Percentiles rank a stretch among this genome's conserved stretches.
Conservation (phyloP, 1,140 invertebrate genomes). For the Drosophila guanche region DNA sequence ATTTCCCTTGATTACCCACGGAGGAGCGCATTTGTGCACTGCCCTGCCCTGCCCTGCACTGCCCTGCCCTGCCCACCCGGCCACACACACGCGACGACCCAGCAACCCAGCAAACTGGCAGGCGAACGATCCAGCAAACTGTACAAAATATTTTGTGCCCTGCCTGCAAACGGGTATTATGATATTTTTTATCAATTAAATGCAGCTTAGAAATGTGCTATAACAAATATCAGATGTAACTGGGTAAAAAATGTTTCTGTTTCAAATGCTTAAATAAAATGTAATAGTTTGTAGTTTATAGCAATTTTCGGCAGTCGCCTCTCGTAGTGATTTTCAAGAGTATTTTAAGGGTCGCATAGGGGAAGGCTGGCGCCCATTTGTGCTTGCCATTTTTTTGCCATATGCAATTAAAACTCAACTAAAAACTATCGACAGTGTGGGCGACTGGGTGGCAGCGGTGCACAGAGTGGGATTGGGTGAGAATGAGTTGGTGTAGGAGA, state of each 20-base stretch:
- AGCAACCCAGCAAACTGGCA: neutral
- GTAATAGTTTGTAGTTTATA: no score
- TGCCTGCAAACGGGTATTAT: no score
- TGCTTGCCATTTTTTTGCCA: neutral
- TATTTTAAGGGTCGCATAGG: no score
- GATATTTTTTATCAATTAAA: no score
- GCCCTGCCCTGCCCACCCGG: neutral
- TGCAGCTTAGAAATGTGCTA: no score
- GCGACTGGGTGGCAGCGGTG: no score
- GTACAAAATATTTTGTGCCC: conserved; percentile 16
- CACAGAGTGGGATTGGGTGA: conserved; percentile 43
- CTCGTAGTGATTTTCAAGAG: no score
- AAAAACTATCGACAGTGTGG: conserved; percentile 13
- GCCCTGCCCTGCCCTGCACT: neutral
- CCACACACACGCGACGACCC: conserved; percentile 5
- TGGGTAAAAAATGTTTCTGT: no score
- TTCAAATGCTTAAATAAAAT: no score
- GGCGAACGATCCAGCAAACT: conserved; percentile 4
- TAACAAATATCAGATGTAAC: no score
- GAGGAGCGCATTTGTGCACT: neutral
- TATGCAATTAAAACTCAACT: conserved; percentile 38
- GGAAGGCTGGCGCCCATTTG: no score
- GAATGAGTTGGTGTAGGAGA: conserved; percentile 47
- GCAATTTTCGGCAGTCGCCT: no score
- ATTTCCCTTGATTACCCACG: conserved; percentile 31